These are phyloP conservation scores for Druon quercuslanigerum DNA, from an alignment of 1,140 invertebrate genomes.

Conservation along the genomic window DNA sequence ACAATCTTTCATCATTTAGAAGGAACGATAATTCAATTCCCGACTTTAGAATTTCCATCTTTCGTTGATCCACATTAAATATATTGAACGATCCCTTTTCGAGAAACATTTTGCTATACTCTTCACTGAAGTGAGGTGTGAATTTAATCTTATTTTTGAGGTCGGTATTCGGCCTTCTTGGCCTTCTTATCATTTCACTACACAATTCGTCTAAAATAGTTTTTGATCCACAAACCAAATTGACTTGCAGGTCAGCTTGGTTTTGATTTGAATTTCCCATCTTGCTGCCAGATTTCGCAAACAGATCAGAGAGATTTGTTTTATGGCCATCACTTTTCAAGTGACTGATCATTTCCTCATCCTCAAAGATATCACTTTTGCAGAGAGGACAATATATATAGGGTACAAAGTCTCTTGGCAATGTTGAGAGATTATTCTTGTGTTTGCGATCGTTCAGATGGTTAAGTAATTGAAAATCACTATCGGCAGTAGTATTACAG, in stretches of 20 bases:
- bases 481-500: background rate
- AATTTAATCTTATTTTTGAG: background rate
- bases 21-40: constrained; percentile 10
- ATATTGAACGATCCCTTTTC: constrained; percentile 33
- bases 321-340: background rate
- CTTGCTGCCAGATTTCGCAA: too few species aligned
- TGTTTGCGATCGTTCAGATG: constrained; percentile 4
- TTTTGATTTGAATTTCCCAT: too few species aligned
- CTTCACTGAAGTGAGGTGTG: background rate
- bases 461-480: background rate
- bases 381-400: background rate
- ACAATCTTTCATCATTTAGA: constrained; percentile 5
- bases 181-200: background rate
- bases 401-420: background rate
- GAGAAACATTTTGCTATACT: constrained; percentile 33
- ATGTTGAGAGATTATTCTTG: constrained; percentile 10
- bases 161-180: background rate
- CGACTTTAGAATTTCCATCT: constrained; percentile 3
- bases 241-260: background rate
- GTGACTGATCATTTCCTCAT: background rate
- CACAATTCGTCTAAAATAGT: constrained; percentile 9
- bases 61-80: constrained; percentile 27
- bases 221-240: background rate
- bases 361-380: constrained; percentile 2
- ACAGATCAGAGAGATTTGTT: background rate